Conservation (phyloP, 1,140 invertebrate genomes). For the Hylaeus volcanicus region DNA sequence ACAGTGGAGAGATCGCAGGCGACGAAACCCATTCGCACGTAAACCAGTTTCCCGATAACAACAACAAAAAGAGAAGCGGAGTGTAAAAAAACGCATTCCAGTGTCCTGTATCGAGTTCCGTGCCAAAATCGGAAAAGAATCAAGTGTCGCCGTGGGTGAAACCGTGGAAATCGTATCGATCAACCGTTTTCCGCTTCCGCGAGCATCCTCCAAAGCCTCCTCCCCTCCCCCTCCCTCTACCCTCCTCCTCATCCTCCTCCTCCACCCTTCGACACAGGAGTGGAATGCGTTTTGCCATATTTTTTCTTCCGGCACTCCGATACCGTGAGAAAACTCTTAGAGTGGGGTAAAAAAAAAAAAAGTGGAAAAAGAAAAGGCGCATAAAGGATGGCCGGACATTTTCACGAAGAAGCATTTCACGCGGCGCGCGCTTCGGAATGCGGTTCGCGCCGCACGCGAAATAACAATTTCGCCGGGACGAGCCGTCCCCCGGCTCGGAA, state of each 20-base stretch:
- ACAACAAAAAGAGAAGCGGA: neutral
- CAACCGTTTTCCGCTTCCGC: constrained; percentile 2
- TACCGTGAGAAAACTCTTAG: neutral
- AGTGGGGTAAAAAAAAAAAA: constrained; percentile 30
- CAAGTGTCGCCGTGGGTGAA: neutral
- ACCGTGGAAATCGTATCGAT: constrained; percentile 49
- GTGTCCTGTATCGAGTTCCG: constrained; percentile 19
- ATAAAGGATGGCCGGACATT: constrained; percentile 64
- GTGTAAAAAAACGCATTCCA: neutral
- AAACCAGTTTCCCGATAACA: too few species aligned
- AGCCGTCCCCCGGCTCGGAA: constrained; percentile 2
- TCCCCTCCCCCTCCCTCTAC: neutral
- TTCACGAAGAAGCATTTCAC: constrained; percentile 64
- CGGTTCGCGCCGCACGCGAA: constrained; percentile 51
- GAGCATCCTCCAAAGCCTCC: neutral
- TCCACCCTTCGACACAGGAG: constrained; percentile 17
- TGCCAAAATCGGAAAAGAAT: neutral
- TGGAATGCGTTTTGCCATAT: constrained; percentile 58
- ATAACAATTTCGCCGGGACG: constrained; percentile 60
- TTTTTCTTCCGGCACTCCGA: constrained; percentile 14
- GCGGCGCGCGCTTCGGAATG: constrained; percentile 57
- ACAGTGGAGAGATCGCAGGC: neutral
- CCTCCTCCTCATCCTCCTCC: neutral
- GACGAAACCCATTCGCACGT: neutral
- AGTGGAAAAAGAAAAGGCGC: constrained; percentile 49